A percentile compares a stretch with the other conserved stretches of the same genome.
Evolutionary conservation across 1,140 invertebrate species (phyloP).

Genomic region (Habropoda laboriosa): DNA sequence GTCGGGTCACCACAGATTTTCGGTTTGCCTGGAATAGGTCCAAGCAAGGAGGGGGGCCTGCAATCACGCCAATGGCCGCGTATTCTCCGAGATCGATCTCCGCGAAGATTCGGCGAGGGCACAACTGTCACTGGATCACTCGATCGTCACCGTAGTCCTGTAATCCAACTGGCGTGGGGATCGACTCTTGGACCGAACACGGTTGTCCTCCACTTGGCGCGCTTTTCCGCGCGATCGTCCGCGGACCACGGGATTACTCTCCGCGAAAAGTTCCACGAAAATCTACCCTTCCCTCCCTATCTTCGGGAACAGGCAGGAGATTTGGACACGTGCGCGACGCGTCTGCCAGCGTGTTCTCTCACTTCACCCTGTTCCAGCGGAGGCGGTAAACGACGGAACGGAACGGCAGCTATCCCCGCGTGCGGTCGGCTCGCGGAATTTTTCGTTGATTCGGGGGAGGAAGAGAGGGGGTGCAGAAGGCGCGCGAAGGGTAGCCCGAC

Average conservation of each 20-base stretch:
- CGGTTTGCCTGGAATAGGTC: constrained; percentile 55
- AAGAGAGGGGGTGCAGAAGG: constrained; percentile 20
- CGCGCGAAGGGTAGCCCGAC: constrained; percentile 41
- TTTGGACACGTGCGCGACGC: constrained; percentile 46
- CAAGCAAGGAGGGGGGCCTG: constrained; percentile 50
- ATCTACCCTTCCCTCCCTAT: no score
- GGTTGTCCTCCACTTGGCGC: not conserved
- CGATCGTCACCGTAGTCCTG: not conserved
- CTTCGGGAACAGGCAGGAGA: not conserved
- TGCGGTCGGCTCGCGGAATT: not conserved
- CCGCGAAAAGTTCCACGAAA: not conserved
- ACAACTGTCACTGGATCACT: not conserved
- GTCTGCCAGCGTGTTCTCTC: not conserved
- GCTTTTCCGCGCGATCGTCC: not conserved
- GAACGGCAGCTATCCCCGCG: not conserved
- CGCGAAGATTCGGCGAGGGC: constrained; percentile 6
- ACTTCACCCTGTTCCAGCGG: not conserved
- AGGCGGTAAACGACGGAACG: not conserved
- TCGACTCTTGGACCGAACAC: no score
- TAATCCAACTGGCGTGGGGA: no score
- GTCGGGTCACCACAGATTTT: constrained; percentile 47
- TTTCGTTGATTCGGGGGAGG: not conserved
- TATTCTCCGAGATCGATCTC: constrained; percentile 51
- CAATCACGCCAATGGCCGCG: constrained; percentile 58
- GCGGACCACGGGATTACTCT: no score